phyloP scores from a whole-genome alignment of 2,888 invertebrate species.

The Eurois occulta region DNA sequence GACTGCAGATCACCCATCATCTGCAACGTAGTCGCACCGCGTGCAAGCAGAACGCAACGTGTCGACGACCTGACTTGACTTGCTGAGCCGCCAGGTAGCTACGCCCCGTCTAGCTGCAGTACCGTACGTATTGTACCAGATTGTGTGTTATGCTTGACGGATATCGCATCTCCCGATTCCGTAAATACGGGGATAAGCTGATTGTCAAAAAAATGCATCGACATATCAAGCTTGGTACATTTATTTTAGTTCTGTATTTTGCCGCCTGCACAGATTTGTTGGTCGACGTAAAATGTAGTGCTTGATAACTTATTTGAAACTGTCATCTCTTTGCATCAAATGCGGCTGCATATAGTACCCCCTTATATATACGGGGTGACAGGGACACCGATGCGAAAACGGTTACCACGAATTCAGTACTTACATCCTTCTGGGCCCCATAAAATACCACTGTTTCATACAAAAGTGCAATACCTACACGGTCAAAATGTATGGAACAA shows the following conservation, averaged over 20 bases:
- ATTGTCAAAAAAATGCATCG: background rate
- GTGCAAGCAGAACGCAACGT: background rate
- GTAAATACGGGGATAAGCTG: no score
- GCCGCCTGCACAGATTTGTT: background rate
- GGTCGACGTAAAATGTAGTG: background rate
- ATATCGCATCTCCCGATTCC: background rate
- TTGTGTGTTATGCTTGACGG: background rate
- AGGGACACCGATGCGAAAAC: no score
- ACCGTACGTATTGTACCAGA: background rate
- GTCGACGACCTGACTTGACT: background rate
- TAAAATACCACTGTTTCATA: no score
- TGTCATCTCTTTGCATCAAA: background rate
- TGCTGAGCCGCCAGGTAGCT: background rate
- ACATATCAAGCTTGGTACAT: background rate
- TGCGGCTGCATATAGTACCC: background rate
- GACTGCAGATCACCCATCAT: background rate
- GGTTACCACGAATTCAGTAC: no score
- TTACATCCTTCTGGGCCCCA: no score
- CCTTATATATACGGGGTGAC: no score
- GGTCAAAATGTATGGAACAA: no score
- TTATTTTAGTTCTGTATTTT: background rate
- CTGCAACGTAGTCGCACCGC: background rate
- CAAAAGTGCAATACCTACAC: no score
- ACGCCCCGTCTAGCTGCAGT: background rate
- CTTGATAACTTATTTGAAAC: background rate